Evolutionary conservation across 2,113 vertebrate genomes (phyloP).

Genomic region (Columbina picui): DNA sequence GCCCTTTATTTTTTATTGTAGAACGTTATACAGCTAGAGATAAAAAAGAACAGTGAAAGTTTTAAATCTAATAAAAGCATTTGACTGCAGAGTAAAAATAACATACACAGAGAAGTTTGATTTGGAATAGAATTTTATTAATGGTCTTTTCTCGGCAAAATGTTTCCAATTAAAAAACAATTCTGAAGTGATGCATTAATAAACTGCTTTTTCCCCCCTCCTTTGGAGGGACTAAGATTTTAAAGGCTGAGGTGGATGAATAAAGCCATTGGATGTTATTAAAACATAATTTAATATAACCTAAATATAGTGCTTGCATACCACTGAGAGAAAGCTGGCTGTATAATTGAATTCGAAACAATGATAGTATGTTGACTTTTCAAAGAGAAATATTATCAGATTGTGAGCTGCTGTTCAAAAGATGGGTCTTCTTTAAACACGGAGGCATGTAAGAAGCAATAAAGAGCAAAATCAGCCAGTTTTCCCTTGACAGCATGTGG

Average conservation of each 20-base stretch:
- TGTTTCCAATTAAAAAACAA: constrained; percentile 87
- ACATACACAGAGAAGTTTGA: constrained; percentile 80
- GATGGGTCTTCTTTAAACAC: constrained; percentile 48
- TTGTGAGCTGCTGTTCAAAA: constrained; percentile 64
- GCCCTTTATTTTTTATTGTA: constrained; percentile 79
- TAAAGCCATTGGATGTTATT: constrained; percentile 69
- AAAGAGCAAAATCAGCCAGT: constrained; percentile 34
- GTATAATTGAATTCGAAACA: constrained; percentile 67
- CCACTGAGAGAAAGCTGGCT: constrained; percentile 33
- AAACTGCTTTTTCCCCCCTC: constrained; percentile 62
- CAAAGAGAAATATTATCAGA: constrained; percentile 72
- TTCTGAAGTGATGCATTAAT: constrained; percentile 77
- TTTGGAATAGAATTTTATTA: constrained; percentile 82
- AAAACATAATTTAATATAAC: constrained; percentile 78
- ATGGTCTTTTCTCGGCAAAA: constrained; percentile 80
- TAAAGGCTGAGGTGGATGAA: constrained; percentile 69
- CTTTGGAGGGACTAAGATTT: constrained; percentile 68
- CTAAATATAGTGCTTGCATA: constrained; percentile 67
- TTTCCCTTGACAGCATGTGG: constrained; percentile 16
- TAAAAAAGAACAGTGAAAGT: constrained; percentile 83
- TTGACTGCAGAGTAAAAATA: constrained; percentile 83
- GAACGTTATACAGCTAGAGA: constrained; percentile 82
- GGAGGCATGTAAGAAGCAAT: constrained; percentile 41
- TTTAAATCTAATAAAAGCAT: constrained; percentile 86
- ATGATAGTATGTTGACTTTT: constrained; percentile 69